A percentile compares a stretch with the other conserved stretches of the same genome.
phyloP scores from a whole-genome alignment of 2,888 invertebrate species.

The Biston betularia region DNA sequence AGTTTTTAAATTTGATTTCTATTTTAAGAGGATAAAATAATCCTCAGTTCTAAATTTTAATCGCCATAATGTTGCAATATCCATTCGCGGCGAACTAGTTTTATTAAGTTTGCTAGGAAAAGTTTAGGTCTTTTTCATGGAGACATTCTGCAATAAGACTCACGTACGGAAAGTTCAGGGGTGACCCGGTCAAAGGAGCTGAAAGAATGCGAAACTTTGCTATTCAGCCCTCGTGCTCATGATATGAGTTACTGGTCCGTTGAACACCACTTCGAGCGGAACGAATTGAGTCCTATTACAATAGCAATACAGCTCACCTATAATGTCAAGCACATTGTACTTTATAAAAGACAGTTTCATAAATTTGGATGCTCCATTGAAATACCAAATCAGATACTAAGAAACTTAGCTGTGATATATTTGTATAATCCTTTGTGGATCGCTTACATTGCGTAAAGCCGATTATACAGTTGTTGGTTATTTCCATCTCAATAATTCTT shows the following conservation, averaged over 20 bases:
- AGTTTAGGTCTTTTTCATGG: conserved; percentile 67
- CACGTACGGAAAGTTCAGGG: conserved; percentile 64
- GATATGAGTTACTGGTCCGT: conserved; percentile 57
- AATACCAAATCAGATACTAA: not conserved
- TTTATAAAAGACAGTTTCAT: conserved; percentile 31
- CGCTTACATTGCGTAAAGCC: not conserved
- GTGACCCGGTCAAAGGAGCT: conserved; percentile 73
- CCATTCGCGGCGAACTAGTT: conserved; percentile 53
- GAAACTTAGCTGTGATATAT: not conserved
- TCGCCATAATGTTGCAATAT: conserved; percentile 53
- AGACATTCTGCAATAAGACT: conserved; percentile 70
- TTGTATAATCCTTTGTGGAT: conserved; percentile 6
- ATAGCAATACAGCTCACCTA: conserved; percentile 11
- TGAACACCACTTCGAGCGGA: conserved; percentile 22
- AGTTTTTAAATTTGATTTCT: conserved; percentile 45
- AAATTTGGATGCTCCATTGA: conserved; percentile 15
- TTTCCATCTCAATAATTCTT: conserved; percentile 8
- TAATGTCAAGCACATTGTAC: conserved; percentile 22
- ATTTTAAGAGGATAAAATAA: conserved; percentile 39
- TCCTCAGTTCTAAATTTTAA: conserved; percentile 52
- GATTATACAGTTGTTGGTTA: conserved; percentile 8
- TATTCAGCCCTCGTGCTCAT: conserved; percentile 59
- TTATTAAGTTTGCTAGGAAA: conserved; percentile 61
- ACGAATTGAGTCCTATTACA: conserved; percentile 30
- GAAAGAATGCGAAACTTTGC: conserved; percentile 64